These are phyloP conservation scores for Lampropteryx suffumata DNA, from an alignment of 2,888 invertebrate genomes.

Conservation along the genomic window DNA sequence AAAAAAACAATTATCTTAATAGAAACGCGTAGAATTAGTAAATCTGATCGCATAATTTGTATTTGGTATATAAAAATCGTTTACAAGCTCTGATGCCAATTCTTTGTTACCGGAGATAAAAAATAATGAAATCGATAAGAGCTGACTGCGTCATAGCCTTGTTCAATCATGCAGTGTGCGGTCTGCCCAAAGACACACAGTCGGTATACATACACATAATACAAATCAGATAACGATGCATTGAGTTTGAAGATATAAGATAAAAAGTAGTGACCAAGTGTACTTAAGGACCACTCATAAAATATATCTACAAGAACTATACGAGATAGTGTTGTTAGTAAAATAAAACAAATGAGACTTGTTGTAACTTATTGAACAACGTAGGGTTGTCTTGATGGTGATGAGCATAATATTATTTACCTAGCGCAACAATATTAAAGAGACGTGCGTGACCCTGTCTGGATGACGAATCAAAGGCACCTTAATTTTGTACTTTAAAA, in stretches of 20 bases:
- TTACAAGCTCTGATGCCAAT: constrained; percentile 21
- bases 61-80: constrained; percentile 22
- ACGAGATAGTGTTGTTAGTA: too few relatives aligned
- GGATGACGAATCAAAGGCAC: constrained; percentile 53
- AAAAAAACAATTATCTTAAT: constrained; percentile 5
- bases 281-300: too few relatives aligned
- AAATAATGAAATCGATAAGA: constrained; percentile 74
- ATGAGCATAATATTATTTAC: constrained; percentile 1
- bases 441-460: constrained; percentile 40
- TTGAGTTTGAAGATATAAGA: too few relatives aligned
- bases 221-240: constrained; percentile 29
- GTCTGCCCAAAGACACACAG: constrained; percentile 31
- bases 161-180: constrained; percentile 63
- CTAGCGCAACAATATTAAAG: constrained; percentile 22
- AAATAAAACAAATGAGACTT: too few relatives aligned
- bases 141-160: constrained; percentile 64
- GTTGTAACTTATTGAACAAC: too few relatives aligned
- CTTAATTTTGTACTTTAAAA: constrained; percentile 39
- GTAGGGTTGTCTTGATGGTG: too few relatives aligned
- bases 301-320: too few relatives aligned
- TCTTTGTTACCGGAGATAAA: constrained; percentile 47
- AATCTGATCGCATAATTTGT: constrained; percentile 21
- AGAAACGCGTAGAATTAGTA: constrained; percentile 8
- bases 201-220: constrained; percentile 1
- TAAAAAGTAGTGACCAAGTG: too few relatives aligned